Evolutionary conservation across 2,888 invertebrate species (phyloP).

Genomic region (Ochlodes sylvanus): DNA sequence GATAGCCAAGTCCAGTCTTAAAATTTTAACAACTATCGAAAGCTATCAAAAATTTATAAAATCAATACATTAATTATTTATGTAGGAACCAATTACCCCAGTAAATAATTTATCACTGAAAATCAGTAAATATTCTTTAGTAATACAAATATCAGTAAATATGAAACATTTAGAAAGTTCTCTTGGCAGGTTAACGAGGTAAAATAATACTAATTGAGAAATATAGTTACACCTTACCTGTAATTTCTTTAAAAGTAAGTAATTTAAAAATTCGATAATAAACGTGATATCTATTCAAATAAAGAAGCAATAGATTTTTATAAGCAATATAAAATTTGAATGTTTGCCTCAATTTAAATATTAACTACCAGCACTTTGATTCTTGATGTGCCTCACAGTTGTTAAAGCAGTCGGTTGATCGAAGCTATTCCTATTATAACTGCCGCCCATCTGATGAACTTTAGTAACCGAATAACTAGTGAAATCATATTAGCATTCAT

Average conservation of each 20-base stretch:
- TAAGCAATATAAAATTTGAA: slow-evolving; percentile 54
- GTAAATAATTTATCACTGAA: no score
- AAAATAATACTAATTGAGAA: no score
- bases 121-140: no score
- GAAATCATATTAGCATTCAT: slow-evolving; percentile 31
- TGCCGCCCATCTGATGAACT: slow-evolving; percentile 23
- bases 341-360: slow-evolving; percentile 56
- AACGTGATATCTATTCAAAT: slow-evolving; percentile 19
- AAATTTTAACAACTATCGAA: no score
- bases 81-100: no score
- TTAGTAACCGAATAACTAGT: slow-evolving; percentile 32
- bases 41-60: no score
- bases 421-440: slow-evolving; percentile 22
- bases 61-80: no score
- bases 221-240: not conserved
- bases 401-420: slow-evolving; percentile 22
- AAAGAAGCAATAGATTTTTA: slow-evolving; percentile 51
- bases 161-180: no score
- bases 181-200: no score
- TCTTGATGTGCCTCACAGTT: slow-evolving; percentile 28
- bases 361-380: slow-evolving; percentile 51
- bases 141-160: no score
- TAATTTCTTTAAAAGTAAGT: not conserved
- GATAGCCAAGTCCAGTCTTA: no score
- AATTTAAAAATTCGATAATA: slow-evolving; percentile 14